Percentiles rank a stretch among this genome's conserved stretches.
Conservation (phyloP, 2,797 vertebrate genomes). For the Leptodactylus fallax region DNA sequence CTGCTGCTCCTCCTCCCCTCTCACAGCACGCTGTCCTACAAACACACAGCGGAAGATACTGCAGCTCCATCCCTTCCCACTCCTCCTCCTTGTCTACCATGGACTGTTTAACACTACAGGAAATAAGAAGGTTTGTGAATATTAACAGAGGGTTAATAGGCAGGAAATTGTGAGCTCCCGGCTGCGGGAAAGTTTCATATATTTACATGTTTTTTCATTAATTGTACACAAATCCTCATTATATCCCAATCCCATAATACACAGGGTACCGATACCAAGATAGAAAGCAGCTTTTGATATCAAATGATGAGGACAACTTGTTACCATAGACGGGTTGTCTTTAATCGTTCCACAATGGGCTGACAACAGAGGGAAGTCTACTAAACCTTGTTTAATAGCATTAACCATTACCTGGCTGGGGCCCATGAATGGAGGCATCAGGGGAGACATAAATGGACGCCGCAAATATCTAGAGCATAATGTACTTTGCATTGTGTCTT, state of each 20-base stretch:
- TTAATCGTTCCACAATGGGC: not conserved
- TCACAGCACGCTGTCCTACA: not conserved
- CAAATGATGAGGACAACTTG: not conserved
- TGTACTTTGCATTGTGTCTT: slow-evolving; percentile 53
- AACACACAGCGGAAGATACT: not conserved
- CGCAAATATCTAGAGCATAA: slow-evolving; percentile 29
- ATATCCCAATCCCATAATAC: no score
- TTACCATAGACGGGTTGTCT: not conserved
- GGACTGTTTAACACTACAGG: no score
- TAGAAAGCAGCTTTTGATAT: not conserved
- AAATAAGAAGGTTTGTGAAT: no score
- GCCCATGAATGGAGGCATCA: not conserved
- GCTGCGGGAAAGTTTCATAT: no score
- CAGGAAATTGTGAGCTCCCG: no score
- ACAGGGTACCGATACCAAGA: not conserved
- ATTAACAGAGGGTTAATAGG: no score
- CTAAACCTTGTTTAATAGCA: not conserved
- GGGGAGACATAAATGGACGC: slow-evolving; percentile 21
- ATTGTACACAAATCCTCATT: no score
- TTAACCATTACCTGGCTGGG: slow-evolving; percentile 18
- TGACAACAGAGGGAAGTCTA: not conserved
- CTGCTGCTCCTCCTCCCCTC: not conserved
- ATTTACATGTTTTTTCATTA: no score
- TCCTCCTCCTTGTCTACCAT: no score
- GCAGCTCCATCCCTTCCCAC: no score